Conservation (phyloP, 2,113 vertebrate species). For the Toxostoma redivivum region DNA sequence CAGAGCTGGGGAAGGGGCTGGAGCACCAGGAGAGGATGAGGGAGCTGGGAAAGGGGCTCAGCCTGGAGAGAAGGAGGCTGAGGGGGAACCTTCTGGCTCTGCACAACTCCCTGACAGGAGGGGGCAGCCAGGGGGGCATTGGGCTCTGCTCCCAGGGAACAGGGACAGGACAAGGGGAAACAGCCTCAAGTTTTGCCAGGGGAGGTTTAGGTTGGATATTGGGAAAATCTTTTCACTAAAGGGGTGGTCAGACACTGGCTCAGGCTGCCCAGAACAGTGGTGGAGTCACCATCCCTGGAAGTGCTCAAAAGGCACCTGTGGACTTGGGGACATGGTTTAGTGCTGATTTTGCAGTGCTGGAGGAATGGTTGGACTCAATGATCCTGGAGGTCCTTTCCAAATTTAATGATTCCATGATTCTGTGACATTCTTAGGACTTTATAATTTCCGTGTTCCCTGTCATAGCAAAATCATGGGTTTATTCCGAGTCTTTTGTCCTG, state of each 20-base stretch:
- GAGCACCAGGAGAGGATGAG: neutral
- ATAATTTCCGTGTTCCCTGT: neutral
- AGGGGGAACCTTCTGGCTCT: neutral
- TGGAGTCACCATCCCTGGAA: neutral
- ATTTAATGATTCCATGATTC: neutral
- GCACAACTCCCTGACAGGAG: neutral
- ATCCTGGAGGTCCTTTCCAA: neutral
- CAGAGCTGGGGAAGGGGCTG: neutral
- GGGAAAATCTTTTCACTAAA: neutral
- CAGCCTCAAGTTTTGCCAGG: accelerated
- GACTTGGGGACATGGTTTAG: neutral
- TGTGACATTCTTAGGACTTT: neutral
- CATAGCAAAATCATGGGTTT: neutral
- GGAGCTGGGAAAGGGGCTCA: neutral
- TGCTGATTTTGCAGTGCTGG: neutral
- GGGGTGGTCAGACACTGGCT: neutral
- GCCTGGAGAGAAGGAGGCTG: neutral
- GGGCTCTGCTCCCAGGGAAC: neutral
- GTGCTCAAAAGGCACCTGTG: neutral
- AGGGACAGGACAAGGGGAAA: neutral
- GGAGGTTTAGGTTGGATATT: neutral
- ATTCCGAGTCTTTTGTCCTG: neutral
- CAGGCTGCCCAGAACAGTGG: neutral
- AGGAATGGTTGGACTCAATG: neutral
- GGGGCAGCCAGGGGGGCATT: accelerated